Conservation (phyloP, 2,888 invertebrate genomes). For the Acrocyrtus sp. region DNA sequence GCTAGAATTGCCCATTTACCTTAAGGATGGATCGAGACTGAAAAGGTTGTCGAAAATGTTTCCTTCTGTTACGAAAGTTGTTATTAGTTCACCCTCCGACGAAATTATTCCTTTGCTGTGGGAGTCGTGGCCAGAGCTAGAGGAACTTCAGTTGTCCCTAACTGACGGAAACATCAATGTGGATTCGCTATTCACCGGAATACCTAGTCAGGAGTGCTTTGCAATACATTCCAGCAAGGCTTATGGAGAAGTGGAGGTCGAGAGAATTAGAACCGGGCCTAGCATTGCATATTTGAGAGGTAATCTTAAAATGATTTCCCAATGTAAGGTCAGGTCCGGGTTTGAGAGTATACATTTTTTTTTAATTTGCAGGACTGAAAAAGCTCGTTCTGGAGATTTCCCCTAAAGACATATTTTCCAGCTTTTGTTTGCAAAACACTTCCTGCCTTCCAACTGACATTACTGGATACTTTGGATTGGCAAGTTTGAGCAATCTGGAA, state of each 20-base stretch:
- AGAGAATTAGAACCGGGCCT: slow-evolving; percentile 44
- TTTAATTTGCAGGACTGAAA: slow-evolving; percentile 34
- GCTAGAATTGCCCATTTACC: slow-evolving; percentile 40
- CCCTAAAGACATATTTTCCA: slow-evolving; percentile 37
- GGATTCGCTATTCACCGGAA: slow-evolving; percentile 50
- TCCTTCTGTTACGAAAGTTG: slow-evolving; percentile 36
- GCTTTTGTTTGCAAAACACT: slow-evolving; percentile 34
- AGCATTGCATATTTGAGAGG: slow-evolving; percentile 50
- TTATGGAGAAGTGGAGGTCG: slow-evolving; percentile 47
- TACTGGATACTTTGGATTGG: slow-evolving; percentile 48
- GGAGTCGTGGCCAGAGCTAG: slow-evolving; percentile 44
- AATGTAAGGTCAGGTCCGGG: too few species aligned
- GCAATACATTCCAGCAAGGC: slow-evolving; percentile 23
- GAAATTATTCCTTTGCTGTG: slow-evolving; percentile 41
- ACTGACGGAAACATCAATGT: slow-evolving; percentile 43
- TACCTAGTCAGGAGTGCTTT: slow-evolving; percentile 31
- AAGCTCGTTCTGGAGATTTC: slow-evolving; percentile 47
- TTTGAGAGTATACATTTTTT: too few species aligned
- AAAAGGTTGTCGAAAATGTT: slow-evolving; percentile 37
- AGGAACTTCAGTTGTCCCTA: slow-evolving; percentile 41
- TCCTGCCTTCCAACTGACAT: slow-evolving; percentile 49
- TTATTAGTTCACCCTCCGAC: slow-evolving; percentile 37
- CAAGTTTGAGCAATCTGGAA: slow-evolving; percentile 35
- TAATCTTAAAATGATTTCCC: slow-evolving; percentile 18
- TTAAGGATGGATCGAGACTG: slow-evolving; percentile 33